Conservation (phyloP, 2,888 invertebrate genomes). For the Drosophila mimica region DNA sequence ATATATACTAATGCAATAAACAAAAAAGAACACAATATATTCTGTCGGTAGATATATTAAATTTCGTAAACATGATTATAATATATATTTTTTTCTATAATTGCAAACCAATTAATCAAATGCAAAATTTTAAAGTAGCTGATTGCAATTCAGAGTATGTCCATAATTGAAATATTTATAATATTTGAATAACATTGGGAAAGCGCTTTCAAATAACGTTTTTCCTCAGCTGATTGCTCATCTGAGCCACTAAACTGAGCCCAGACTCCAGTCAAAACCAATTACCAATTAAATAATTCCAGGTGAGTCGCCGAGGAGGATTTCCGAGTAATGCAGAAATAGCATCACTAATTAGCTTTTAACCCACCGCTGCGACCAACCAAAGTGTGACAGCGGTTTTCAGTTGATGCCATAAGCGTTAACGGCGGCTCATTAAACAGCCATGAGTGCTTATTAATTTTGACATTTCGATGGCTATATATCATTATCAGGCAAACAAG, state of each 20-base stretch:
- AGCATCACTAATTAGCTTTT: slow-evolving; percentile 26
- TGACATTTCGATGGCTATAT: slow-evolving; percentile 72
- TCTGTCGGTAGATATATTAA: too few species aligned
- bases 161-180: background rate
- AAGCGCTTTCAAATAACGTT: too few species aligned
- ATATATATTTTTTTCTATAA: too few species aligned
- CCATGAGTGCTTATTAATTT: slow-evolving; percentile 69
- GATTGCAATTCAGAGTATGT: background rate
- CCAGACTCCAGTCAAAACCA: background rate
- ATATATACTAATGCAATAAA: background rate
- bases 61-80: too few species aligned
- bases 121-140: background rate
- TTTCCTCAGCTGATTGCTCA: background rate
- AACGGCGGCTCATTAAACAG: slow-evolving; percentile 61
- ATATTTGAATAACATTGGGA: background rate
- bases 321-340: slow-evolving; percentile 8
- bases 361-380: slow-evolving; percentile 11
- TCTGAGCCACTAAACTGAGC: background rate
- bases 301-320: background rate
- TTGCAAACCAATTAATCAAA: too few species aligned
- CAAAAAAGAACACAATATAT: background rate
- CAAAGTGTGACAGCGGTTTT: slow-evolving; percentile 33
- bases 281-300: slow-evolving; percentile 1
- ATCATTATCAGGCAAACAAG: slow-evolving; percentile 66
- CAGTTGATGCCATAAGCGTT: slow-evolving; percentile 53